phyloP scores from a whole-genome alignment of 2,797 vertebrate genomes.

The Gymnothorax reevesii region DNA sequence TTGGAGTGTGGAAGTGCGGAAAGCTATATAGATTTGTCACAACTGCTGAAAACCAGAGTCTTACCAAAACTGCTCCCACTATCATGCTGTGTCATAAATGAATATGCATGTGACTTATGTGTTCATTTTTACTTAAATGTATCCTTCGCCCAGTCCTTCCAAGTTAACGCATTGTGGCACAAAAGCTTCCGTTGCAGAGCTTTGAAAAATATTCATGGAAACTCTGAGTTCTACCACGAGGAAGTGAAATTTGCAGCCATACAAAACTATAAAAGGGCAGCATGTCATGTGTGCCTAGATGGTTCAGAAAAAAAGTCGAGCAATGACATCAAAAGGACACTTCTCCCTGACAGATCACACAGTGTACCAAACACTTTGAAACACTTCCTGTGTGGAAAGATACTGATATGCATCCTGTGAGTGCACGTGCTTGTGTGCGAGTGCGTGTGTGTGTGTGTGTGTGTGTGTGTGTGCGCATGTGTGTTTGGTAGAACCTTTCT shows the following conservation, averaged over 20 bases:
- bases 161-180: not conserved
- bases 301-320: not conserved
- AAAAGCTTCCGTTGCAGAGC: not conserved
- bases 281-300: not conserved
- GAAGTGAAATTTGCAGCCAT: constrained; percentile 10
- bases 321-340: not conserved
- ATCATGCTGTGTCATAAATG: too few relatives aligned
- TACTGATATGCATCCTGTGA: constrained; percentile 6
- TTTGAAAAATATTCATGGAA: not conserved
- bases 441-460: not conserved
- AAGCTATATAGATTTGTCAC: too few relatives aligned
- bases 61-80: too few relatives aligned
- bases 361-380: not conserved
- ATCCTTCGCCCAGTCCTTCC: not conserved
- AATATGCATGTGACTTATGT: not conserved
- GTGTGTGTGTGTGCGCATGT: not conserved
- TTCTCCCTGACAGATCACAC: not conserved
- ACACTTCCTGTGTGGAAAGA: constrained; percentile 3
- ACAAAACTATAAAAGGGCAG: not conserved
- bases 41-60: too few relatives aligned
- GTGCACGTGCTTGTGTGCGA: not conserved
- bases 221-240: not conserved
- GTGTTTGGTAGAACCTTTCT: not conserved
- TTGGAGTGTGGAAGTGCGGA: too few relatives aligned
- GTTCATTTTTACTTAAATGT: not conserved